These are phyloP conservation scores for Platycheirus rosarum DNA, from an alignment of 2,888 invertebrate genomes.

Conservation along the genomic window DNA sequence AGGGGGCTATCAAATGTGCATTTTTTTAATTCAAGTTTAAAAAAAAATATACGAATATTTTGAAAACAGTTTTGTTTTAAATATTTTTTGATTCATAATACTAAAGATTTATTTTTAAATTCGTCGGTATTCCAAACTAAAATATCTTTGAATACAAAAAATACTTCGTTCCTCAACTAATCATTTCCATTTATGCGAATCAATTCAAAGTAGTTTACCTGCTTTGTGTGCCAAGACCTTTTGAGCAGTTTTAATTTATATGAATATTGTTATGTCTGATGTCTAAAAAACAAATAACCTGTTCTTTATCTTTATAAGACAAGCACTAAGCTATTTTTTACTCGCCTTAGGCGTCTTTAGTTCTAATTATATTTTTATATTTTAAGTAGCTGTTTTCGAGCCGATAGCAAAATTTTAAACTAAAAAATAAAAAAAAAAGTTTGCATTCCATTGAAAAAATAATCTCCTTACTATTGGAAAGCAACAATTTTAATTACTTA, in stretches of 20 bases:
- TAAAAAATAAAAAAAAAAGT: conserved; percentile 7
- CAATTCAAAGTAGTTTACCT: conserved; percentile 7
- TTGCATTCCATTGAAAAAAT: background rate
- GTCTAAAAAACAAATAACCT: background rate
- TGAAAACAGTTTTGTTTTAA: too few species aligned
- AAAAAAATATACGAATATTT: too few species aligned
- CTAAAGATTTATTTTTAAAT: too few species aligned
- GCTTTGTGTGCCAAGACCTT: conserved; percentile 43
- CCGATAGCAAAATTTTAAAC: conserved; percentile 11
- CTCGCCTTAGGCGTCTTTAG: conserved; percentile 8
- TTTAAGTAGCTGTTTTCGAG: conserved; percentile 15
- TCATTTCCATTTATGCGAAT: conserved; percentile 32
- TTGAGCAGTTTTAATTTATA: conserved; percentile 31
- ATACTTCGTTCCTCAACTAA: conserved; percentile 9
- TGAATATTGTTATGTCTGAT: background rate
- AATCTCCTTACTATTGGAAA: too few species aligned
- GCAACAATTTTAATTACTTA: too few species aligned
- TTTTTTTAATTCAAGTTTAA: background rate
- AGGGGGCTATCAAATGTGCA: background rate
- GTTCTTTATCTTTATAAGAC: conserved; percentile 11
- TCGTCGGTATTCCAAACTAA: too few species aligned
- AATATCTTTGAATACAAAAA: background rate
- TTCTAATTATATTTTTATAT: conserved; percentile 17
- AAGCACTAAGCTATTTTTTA: conserved; percentile 18
- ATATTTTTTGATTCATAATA: too few species aligned